Conservation (phyloP, 2,888 invertebrate genomes). For the Drosophila neoperkinsi region DNA sequence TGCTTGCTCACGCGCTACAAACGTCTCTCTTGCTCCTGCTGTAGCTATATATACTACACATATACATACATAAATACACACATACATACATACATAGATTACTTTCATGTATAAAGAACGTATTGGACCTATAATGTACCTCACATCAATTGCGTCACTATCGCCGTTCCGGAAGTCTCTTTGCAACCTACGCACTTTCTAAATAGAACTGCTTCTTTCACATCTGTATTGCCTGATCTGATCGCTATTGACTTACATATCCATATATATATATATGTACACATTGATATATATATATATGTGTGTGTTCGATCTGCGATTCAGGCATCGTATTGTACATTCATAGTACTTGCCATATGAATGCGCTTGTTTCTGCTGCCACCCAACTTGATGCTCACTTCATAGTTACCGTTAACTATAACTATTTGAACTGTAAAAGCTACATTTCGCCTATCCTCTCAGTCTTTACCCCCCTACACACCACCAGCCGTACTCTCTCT, state of each 20-base stretch:
- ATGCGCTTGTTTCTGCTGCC: constrained; percentile 20
- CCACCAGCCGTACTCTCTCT: constrained; percentile 1
- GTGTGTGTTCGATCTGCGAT: constrained; percentile 7
- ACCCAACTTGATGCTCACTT: constrained; percentile 29
- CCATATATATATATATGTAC: background rate
- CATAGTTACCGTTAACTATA: constrained; percentile 3
- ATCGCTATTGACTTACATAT: background rate
- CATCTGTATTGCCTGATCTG: constrained; percentile 9
- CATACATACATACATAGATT: constrained; percentile 6
- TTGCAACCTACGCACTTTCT: constrained; percentile 31
- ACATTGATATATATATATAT: background rate
- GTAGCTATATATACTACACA: constrained; percentile 25
- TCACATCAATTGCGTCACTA: constrained; percentile 20
- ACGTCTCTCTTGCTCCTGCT: constrained; percentile 33
- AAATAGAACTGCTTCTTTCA: constrained; percentile 30
- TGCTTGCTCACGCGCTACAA: constrained; percentile 51
- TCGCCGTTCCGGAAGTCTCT: constrained; percentile 18
- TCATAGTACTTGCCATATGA: background rate
- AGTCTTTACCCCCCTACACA: constrained; percentile 1
- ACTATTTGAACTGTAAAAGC: constrained; percentile 25
- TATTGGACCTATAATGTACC: constrained; percentile 35
- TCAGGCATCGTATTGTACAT: constrained; percentile 12
- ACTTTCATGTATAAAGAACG: constrained; percentile 45
- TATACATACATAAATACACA: background rate
- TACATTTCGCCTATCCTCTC: constrained; percentile 30